Evolutionary conservation across 1,140 invertebrate species (phyloP), one percentile per base, ranked within the genome.

Genomic region (Heliothis virescens): DNA sequence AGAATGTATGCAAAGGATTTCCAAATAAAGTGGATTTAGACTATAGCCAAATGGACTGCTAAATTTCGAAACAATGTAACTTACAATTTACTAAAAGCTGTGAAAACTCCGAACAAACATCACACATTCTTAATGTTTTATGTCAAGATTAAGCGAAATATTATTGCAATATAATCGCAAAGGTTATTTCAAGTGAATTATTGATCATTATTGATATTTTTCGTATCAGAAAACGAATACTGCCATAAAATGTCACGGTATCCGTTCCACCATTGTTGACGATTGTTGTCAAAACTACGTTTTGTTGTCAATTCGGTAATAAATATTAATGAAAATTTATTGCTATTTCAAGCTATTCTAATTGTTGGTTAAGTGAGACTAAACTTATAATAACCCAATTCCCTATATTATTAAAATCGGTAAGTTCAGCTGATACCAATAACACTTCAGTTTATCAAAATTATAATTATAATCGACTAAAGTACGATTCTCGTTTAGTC

Each of bases 31-130:
- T 63, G 10, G 50, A 41, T 65, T 55, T n/a, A 75, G 71, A 60
- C n/a, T 74, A 62, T 57, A 86, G 84, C 83, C 79, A 87, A 88
- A 86, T 87, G 82, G 82, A 80, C 80, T 81, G 83, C 74, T 86
- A 88, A 89, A 90, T 91, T 91, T 92, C 86, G 91, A 94, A 95
- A 95, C 91, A 92, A 94, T 92, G 92, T 92, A 91, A 95, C 96
- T 97, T 96, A 97, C 97, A 97, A 91, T 96, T 96, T 90, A 96
- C 95, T 94, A 97, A 96, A 95, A 97, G 96, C 94, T 97, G 96
- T 92, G 97, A 95, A 95, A 97, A 97, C 93, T 97, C 96, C 84
- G 96, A 96, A 95, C 97, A 97, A 95, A 97, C 96, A 96, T 97
- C 96, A 96, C 97, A 97, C 97, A 97, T 97, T 95, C 95, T 95